These are phyloP conservation scores for Beris chalybata DNA, from an alignment of 2,888 invertebrate genomes.

Conservation along the genomic window DNA sequence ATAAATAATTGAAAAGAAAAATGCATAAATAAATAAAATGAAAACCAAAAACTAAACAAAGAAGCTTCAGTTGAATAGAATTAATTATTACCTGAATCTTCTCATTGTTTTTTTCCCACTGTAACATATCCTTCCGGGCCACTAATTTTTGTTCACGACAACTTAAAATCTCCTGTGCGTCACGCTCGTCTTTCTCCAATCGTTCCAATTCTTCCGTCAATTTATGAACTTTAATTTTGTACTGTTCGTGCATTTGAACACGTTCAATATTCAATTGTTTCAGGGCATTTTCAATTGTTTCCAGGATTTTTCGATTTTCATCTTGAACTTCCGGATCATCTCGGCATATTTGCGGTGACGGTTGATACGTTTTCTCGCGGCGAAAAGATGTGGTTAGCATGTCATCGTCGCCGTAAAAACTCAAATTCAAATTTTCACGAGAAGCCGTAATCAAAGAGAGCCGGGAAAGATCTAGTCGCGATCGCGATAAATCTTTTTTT, in stretches of 20 bases:
- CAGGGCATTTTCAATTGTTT: slow-evolving; percentile 68
- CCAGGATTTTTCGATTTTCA: slow-evolving; percentile 67
- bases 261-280: slow-evolving; percentile 62
- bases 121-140: slow-evolving; percentile 54
- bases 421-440: slow-evolving; percentile 65
- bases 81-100: slow-evolving; percentile 53
- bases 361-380: slow-evolving; percentile 53
- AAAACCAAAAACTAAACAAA: slow-evolving; percentile 49
- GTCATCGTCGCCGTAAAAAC: slow-evolving; percentile 52
- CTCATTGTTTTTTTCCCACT: slow-evolving; percentile 57
- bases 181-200: slow-evolving; percentile 58
- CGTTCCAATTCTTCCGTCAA: slow-evolving; percentile 58
- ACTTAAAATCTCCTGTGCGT: slow-evolving; percentile 61
- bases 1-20: slow-evolving; percentile 42
- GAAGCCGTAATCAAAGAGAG: slow-evolving; percentile 77
- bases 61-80: slow-evolving; percentile 42
- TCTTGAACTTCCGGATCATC: slow-evolving; percentile 67
- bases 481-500: slow-evolving; percentile 72
- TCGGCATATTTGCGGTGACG: slow-evolving; percentile 53
- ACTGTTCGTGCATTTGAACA: slow-evolving; percentile 57
- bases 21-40: slow-evolving; percentile 46
- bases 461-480: slow-evolving; percentile 75
- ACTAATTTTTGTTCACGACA: slow-evolving; percentile 59
- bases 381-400: slow-evolving; percentile 47
- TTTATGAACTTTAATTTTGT: slow-evolving; percentile 53